Conservation (phyloP, 2,888 invertebrate genomes). For the Perizoma flavofasciatum region DNA sequence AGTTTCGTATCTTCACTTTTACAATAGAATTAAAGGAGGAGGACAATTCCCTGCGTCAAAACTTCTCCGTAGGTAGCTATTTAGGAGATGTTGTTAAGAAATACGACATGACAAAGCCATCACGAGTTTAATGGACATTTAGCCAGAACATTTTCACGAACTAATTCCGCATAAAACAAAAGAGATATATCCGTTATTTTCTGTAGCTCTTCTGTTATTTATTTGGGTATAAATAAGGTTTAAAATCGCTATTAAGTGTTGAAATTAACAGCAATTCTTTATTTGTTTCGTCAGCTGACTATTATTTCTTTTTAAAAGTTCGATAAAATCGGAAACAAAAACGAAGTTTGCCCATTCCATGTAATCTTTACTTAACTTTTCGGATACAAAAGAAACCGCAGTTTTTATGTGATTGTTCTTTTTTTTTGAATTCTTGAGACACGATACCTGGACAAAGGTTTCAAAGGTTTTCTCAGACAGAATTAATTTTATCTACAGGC, state of each 20-base stretch:
- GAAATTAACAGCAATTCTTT: constrained; percentile 17
- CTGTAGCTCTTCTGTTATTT: not conserved
- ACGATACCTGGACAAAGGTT: constrained; percentile 66
- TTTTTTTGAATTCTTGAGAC: constrained; percentile 64
- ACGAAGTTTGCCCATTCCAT: constrained; percentile 67
- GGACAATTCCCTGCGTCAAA: not conserved
- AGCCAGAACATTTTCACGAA: constrained; percentile 59
- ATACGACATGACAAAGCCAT: constrained; percentile 64
- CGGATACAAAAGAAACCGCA: constrained; percentile 72
- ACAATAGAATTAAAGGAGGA: not conserved
- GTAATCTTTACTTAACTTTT: constrained; percentile 65
- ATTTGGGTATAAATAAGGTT: constrained; percentile 4
- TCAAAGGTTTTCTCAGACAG: constrained; percentile 47
- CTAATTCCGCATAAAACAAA: constrained; percentile 52
- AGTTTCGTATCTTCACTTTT: too few relatives aligned
- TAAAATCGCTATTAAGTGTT: constrained; percentile 12
- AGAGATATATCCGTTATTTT: not conserved
- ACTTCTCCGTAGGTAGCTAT: constrained; percentile 7
- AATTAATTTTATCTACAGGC: constrained; percentile 5
- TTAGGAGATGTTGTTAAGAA: constrained; percentile 25
- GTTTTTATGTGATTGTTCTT: constrained; percentile 60
- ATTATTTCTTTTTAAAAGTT: constrained; percentile 55
- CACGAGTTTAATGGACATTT: constrained; percentile 61
- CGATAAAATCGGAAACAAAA: constrained; percentile 72
- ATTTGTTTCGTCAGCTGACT: constrained; percentile 13